Conservation (phyloP, 1,140 invertebrate genomes). For the Drosophila melanogaster region Release_6_plus_ISO1_MT NT_033779.5:4687001-4687500, state of each 20-base stretch:
- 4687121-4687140: too few relatives aligned
- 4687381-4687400: neutral
- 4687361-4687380: neutral
- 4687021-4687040: neutral
- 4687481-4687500: conserved; percentile 35
- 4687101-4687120: neutral
- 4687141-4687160: too few relatives aligned
- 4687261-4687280: conserved; percentile 7
- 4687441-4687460: too few relatives aligned
- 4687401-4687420: neutral
- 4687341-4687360: conserved; percentile 41
- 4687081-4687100: neutral
- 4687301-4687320: conserved; percentile 40
- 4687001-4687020: neutral
- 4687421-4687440: neutral
- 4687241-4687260: neutral
- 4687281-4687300: conserved; percentile 27
- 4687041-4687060: conserved; percentile 24
- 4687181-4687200: neutral
- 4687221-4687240: neutral
- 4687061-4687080: conserved; percentile 13
- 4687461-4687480: neutral
- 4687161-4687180: too few relatives aligned
- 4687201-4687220: neutral
- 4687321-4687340: conserved; percentile 26